Evolutionary conservation across 2,113 vertebrate species (phyloP).

Genomic region (Bubo bubo): DNA sequence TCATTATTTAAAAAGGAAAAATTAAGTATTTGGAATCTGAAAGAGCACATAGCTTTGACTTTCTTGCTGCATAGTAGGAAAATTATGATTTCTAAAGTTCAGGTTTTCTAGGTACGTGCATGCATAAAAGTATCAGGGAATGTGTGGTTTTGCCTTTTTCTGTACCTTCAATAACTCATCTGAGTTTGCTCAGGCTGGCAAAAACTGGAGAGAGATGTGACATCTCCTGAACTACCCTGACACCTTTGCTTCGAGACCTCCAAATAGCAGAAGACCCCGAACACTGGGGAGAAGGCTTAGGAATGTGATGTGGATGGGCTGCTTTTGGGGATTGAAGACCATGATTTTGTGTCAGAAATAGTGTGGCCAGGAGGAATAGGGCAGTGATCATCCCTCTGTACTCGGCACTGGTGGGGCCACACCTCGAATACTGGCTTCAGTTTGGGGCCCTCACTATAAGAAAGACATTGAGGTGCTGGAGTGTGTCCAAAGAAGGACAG

Average conservation of each 20-base stretch:
- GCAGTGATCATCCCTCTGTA: too few species aligned
- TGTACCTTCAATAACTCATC: background rate
- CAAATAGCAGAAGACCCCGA: accelerated
- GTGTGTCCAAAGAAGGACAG: too few species aligned
- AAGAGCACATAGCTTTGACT: background rate
- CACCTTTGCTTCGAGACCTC: background rate
- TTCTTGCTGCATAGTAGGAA: accelerated
- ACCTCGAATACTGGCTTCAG: too few species aligned
- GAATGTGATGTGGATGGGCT: accelerated
- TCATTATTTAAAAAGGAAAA: background rate
- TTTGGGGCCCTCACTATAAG: too few species aligned
- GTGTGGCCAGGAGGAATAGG: background rate
- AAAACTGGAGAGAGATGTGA: background rate
- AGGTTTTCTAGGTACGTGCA: accelerated
- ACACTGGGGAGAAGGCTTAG: background rate
- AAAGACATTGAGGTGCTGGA: too few species aligned
- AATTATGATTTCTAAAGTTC: accelerated
- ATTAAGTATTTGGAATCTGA: background rate
- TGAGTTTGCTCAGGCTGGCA: background rate
- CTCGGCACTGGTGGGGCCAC: too few species aligned
- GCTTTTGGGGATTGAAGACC: background rate
- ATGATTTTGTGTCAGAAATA: background rate
- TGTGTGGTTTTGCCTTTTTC: background rate
- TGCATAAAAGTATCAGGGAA: background rate
- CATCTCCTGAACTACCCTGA: background rate